These are phyloP conservation scores for Dicrurus megarhynchus DNA, from an alignment of 2,113 vertebrate species.

Conservation along the genomic window DNA sequence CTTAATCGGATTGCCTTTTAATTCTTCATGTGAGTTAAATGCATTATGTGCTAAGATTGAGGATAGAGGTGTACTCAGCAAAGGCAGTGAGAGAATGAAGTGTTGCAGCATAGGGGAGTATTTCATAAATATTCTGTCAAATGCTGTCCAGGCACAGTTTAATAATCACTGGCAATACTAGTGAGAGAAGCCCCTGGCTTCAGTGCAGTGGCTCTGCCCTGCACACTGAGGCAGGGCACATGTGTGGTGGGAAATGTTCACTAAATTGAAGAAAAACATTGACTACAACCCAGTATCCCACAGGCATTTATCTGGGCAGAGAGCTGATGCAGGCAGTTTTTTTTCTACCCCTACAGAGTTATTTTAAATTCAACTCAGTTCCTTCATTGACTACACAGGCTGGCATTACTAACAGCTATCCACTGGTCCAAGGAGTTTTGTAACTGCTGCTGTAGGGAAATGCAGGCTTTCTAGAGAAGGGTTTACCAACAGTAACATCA, in stretches of 20 bases:
- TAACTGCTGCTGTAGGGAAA: neutral
- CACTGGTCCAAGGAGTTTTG: neutral
- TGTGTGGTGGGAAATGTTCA: neutral
- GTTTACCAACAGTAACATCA: neutral
- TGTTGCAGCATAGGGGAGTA: neutral
- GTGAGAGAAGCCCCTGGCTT: neutral
- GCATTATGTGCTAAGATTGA: neutral
- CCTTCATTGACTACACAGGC: neutral
- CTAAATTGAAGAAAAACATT: neutral
- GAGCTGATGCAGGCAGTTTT: neutral
- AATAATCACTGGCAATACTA: neutral
- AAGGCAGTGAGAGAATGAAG: neutral
- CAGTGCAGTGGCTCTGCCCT: neutral
- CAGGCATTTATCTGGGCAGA: neutral
- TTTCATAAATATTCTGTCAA: neutral
- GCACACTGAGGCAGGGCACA: neutral
- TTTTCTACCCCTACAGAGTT: neutral
- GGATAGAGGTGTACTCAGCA: neutral
- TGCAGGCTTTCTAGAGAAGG: neutral
- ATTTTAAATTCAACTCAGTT: neutral
- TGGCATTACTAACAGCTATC: neutral
- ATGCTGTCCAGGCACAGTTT: neutral
- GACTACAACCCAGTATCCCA: neutral
- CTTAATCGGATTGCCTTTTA: neutral
- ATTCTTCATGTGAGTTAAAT: neutral